These are phyloP conservation scores for Scyliorhinus canicula DNA, from an alignment of 2,797 vertebrate genomes.

Conservation along the genomic window DNA sequence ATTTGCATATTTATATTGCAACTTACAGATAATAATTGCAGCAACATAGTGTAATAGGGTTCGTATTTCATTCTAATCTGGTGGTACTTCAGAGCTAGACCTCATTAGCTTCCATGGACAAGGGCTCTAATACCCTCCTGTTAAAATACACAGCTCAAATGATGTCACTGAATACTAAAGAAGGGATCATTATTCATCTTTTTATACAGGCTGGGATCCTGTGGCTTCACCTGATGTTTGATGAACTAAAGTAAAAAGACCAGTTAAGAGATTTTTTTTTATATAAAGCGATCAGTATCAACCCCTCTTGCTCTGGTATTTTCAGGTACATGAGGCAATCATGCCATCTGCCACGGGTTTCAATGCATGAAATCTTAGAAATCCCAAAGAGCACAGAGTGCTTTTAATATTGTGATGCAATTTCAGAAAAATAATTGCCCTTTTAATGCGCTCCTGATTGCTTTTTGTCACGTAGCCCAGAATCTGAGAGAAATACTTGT, in stretches of 20 bases:
- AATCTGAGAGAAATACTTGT: neutral
- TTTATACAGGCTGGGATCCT: neutral
- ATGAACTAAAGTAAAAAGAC: neutral
- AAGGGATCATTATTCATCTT: constrained; percentile 14
- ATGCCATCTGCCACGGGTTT: neutral
- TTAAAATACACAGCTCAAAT: constrained; percentile 35
- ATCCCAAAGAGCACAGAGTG: neutral
- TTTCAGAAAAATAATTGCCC: constrained; percentile 15
- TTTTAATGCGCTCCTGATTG: neutral
- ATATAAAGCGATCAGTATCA: neutral
- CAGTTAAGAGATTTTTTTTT: neutral
- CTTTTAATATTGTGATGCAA: neutral
- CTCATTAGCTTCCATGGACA: constrained; percentile 87
- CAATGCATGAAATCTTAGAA: neutral
- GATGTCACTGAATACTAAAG: constrained; percentile 34
- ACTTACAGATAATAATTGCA: constrained; percentile 95
- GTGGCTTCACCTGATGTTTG: neutral
- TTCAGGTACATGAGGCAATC: neutral
- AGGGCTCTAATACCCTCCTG: constrained; percentile 15
- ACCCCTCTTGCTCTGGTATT: neutral
- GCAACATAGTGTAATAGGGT: constrained; percentile 77
- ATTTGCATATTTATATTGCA: constrained; percentile 99
- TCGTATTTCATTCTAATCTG: constrained; percentile 96
- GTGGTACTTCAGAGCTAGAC: constrained; percentile 70
- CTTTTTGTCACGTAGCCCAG: neutral